Conservation (phyloP, 1,140 invertebrate genomes). For the Dendroctonus valens region DNA sequence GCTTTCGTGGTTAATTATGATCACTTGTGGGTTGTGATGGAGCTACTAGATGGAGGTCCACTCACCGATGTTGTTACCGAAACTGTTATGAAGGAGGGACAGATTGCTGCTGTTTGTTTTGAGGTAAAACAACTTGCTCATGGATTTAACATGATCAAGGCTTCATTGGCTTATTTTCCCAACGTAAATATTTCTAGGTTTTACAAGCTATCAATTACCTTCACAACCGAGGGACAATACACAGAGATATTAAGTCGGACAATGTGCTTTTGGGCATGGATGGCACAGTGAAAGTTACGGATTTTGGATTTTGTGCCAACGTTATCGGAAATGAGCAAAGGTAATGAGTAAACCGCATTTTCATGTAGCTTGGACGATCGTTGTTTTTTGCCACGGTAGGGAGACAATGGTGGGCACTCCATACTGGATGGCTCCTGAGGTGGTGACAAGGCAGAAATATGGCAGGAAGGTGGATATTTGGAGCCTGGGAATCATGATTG, state of each 20-base stretch:
- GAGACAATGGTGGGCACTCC: slow-evolving; percentile 95
- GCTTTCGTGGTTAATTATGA: slow-evolving; percentile 84
- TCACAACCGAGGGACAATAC: slow-evolving; percentile 87
- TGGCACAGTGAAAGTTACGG: slow-evolving; percentile 94
- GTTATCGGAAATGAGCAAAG: slow-evolving; percentile 90
- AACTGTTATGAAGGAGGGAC: slow-evolving; percentile 95
- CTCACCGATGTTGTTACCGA: slow-evolving; percentile 97
- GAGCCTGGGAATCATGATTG: slow-evolving; percentile 96
- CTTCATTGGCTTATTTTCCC: too few species aligned
- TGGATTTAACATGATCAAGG: not conserved
- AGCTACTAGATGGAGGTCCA: slow-evolving; percentile 92
- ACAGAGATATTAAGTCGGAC: slow-evolving; percentile 94
- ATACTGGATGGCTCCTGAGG: slow-evolving; percentile 89
- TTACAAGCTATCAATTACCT: slow-evolving; percentile 90
- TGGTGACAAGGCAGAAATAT: slow-evolving; percentile 80
- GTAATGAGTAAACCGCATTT: not conserved
- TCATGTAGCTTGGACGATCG: not conserved
- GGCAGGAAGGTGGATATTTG: slow-evolving; percentile 95
- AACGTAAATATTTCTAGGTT: too few species aligned
- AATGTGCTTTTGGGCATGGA: slow-evolving; percentile 96
- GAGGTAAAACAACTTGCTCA: slow-evolving; percentile 58
- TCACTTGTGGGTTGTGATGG: slow-evolving; percentile 94
- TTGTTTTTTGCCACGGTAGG: slow-evolving; percentile 8
- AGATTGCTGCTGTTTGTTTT: slow-evolving; percentile 92
- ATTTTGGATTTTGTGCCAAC: slow-evolving; percentile 96